A percentile compares a stretch with the other conserved stretches of the same genome.
Evolutionary conservation across 2,888 invertebrate species (phyloP).

Genomic region (Blastobasis lacticolella): DNA sequence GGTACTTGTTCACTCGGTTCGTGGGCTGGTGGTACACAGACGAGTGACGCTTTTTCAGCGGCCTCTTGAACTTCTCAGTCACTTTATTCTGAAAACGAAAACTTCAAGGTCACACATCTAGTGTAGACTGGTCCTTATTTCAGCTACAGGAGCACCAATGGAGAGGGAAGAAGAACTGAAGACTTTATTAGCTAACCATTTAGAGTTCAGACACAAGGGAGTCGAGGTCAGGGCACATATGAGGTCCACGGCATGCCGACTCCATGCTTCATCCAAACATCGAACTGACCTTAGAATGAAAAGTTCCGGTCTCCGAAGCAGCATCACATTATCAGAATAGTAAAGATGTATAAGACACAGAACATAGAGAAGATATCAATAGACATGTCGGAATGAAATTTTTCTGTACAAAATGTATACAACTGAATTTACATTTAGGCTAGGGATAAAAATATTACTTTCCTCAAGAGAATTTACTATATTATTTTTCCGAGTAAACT

Average conservation of each 20-base stretch:
- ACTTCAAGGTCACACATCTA: constrained; percentile 23
- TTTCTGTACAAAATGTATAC: no score
- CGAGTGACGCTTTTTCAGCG: constrained; percentile 90
- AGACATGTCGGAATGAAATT: no score
- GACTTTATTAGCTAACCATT: not conserved
- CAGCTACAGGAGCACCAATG: constrained; percentile 9
- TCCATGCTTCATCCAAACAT: constrained; percentile 54
- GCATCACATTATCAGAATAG: constrained; percentile 67
- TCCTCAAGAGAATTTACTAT: no score
- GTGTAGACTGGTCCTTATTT: constrained; percentile 5
- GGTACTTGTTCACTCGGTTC: constrained; percentile 93
- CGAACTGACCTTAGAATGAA: constrained; percentile 68
- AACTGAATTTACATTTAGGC: no score
- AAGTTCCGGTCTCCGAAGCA: constrained; percentile 70
- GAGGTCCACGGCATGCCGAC: constrained; percentile 58
- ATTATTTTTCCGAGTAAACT: no score
- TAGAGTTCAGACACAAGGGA: constrained; percentile 6
- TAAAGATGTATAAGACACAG: constrained; percentile 30
- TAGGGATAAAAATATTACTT: no score
- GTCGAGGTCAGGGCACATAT: constrained; percentile 38
- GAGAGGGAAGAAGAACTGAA: not conserved
- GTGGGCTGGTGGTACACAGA: constrained; percentile 91
- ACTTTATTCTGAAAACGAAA: constrained; percentile 82
- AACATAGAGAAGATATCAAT: not conserved
- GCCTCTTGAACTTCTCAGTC: constrained; percentile 90